Conservation (phyloP, 1,140 invertebrate genomes). For the Drosophila sp. region DNA sequence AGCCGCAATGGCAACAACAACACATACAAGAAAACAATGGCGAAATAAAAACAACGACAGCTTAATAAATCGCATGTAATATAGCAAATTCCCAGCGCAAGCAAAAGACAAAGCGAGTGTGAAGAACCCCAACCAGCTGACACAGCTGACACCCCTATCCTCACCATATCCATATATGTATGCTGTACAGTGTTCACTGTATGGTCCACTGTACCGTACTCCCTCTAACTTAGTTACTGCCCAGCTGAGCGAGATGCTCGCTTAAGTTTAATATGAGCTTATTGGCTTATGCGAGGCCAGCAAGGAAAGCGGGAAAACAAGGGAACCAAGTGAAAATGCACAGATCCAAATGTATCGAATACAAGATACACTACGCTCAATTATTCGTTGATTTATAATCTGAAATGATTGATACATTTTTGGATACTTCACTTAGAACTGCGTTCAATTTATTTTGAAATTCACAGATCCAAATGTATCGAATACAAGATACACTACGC, state of each 20-base stretch:
- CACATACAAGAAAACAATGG: slow-evolving; percentile 18
- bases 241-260: slow-evolving; percentile 27
- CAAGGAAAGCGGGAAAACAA: slow-evolving; percentile 21
- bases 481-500: slow-evolving; percentile 17
- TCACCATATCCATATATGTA: background rate
- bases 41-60: slow-evolving; percentile 18
- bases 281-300: slow-evolving; percentile 61
- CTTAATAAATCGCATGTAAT: slow-evolving; percentile 65
- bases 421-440: too few relatives aligned
- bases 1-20: slow-evolving; percentile 44
- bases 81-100: slow-evolving; percentile 62
- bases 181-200: too few relatives aligned
- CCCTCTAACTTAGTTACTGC: slow-evolving; percentile 7
- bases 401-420: too few relatives aligned
- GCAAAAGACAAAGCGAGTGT: slow-evolving; percentile 50
- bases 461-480: background rate
- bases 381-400: background rate
- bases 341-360: background rate
- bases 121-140: background rate
- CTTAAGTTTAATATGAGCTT: slow-evolving; percentile 71
- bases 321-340: slow-evolving; percentile 1
- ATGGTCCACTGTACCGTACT: background rate
- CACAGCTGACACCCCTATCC: background rate
- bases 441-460: too few relatives aligned
- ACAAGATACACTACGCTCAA: slow-evolving; percentile 17